phyloP scores from a whole-genome alignment of 2,797 vertebrate genomes.

The Limosa lapponica region DNA sequence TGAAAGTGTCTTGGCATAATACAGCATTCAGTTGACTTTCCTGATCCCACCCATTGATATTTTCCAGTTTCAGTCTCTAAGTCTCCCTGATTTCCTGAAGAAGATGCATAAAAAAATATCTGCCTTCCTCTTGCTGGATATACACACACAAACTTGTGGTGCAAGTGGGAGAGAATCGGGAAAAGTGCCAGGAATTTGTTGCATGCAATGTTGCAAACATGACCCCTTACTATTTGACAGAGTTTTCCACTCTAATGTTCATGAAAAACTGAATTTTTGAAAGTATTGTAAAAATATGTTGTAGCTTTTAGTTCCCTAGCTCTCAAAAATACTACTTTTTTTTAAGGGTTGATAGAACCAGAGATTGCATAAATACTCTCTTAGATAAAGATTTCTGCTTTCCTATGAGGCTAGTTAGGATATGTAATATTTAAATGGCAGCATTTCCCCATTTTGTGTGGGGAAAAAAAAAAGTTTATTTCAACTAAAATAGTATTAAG shows the following conservation, averaged over 20 bases:
- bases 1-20: constrained; percentile 38
- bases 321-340: not conserved
- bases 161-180: not conserved
- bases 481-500: not conserved
- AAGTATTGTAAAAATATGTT: not conserved
- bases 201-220: not conserved
- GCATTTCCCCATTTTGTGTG: not conserved
- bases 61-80: constrained; percentile 33
- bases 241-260: not conserved
- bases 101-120: not conserved
- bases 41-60: constrained; percentile 27
- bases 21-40: constrained; percentile 28
- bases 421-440: not conserved
- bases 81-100: constrained; percentile 28
- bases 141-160: not conserved
- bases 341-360: not conserved
- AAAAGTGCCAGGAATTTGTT: not conserved
- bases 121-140: not conserved
- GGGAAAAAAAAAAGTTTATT: not conserved
- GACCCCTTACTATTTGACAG: not conserved
- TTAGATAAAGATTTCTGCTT: not conserved
- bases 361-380: not conserved
- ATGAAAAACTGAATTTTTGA: not conserved
- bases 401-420: not conserved
- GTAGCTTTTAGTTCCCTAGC: not conserved